Evolutionary conservation across 2,113 vertebrate species (phyloP).

Genomic region (Leptodactylus fuscus): DNA sequence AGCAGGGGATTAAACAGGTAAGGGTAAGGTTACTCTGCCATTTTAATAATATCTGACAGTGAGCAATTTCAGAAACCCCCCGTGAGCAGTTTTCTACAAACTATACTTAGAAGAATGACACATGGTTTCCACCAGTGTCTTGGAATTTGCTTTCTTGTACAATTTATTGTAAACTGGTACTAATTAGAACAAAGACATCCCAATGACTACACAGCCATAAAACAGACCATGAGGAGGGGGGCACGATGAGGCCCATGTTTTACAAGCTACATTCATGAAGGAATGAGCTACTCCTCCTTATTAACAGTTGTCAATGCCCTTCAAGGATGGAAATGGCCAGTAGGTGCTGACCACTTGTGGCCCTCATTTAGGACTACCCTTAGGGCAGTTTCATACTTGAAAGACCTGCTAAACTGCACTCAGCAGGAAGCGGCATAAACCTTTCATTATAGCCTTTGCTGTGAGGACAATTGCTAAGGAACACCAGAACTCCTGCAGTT

Average conservation of each 20-base stretch:
- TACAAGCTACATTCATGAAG: neutral
- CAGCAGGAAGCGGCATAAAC: slow-evolving; percentile 46
- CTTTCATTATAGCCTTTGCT: slow-evolving; percentile 17
- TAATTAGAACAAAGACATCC: slow-evolving; percentile 10
- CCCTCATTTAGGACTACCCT: neutral
- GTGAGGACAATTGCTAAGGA: slow-evolving; percentile 36
- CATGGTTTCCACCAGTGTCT: no score
- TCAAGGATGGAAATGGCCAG: slow-evolving; percentile 20
- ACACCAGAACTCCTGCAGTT: slow-evolving; percentile 15
- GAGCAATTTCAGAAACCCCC: no score
- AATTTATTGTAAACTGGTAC: neutral
- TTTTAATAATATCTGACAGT: no score
- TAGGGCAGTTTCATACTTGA: slow-evolving; percentile 48
- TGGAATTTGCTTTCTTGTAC: neutral
- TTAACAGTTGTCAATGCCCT: slow-evolving; percentile 23
- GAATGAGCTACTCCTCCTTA: slow-evolving; percentile 18
- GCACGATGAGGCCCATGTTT: neutral
- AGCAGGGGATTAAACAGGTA: no score
- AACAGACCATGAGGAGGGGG: neutral
- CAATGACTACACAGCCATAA: neutral
- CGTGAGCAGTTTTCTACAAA: no score
- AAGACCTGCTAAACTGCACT: slow-evolving; percentile 28
- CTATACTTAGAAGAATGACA: no score
- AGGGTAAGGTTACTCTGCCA: no score
- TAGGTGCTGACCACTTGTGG: neutral